These are phyloP conservation scores for Parnassius glacialis DNA, from an alignment of 2,888 invertebrate species.

Conservation along the genomic window DNA sequence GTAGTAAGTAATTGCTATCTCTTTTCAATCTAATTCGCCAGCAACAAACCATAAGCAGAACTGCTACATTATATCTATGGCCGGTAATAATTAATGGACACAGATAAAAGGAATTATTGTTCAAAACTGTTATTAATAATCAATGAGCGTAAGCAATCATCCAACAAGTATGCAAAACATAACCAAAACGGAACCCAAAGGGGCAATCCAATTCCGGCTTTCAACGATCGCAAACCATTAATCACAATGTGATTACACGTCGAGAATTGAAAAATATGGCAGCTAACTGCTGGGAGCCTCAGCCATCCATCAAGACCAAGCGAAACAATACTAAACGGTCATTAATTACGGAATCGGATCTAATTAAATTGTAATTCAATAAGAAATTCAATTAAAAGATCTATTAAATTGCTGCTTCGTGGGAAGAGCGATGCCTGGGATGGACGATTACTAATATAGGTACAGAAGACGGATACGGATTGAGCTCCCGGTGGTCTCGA, in stretches of 20 bases:
- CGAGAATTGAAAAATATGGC: conserved; percentile 57
- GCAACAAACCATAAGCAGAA: too few relatives aligned
- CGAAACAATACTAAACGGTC: conserved; percentile 47
- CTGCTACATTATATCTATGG: too few relatives aligned
- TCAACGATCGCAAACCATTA: conserved; percentile 53
- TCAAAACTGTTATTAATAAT: background rate
- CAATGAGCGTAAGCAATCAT: conserved; percentile 10
- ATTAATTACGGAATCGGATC: conserved; percentile 59
- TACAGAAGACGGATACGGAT: conserved; percentile 13
- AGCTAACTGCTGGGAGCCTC: conserved; percentile 47
- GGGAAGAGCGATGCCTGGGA: conserved; percentile 41
- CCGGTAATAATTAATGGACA: background rate
- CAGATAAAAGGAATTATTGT: background rate
- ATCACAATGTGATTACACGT: conserved; percentile 59
- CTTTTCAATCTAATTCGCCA: too few relatives aligned
- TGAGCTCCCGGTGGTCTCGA: conserved; percentile 17
- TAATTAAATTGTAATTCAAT: conserved; percentile 73
- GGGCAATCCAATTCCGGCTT: conserved; percentile 57
- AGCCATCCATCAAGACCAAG: conserved; percentile 39
- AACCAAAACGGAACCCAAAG: conserved; percentile 43
- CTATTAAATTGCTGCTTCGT: conserved; percentile 40
- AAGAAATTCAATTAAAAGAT: conserved; percentile 54
- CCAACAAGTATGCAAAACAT: conserved; percentile 30
- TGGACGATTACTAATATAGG: conserved; percentile 24
- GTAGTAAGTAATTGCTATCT: too few relatives aligned